phyloP scores from a whole-genome alignment of 2,113 vertebrate species.

The Entosphenus tridentatus region DNA sequence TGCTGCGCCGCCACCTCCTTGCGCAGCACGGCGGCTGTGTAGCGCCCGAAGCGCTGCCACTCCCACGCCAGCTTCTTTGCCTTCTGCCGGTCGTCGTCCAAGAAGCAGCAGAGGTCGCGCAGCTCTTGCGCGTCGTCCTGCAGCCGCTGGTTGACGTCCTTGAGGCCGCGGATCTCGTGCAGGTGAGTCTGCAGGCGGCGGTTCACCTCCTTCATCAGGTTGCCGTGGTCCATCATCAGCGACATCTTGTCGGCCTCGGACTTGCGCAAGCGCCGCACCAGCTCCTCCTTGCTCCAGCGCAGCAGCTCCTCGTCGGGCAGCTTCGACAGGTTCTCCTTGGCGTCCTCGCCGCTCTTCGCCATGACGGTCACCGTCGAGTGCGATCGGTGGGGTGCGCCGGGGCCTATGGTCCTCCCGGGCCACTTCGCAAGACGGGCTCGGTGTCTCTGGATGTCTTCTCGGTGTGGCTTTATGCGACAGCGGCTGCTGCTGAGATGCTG shows the following conservation, averaged over 20 bases:
- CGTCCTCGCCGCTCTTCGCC: slow-evolving; percentile 20
- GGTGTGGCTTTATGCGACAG: no score
- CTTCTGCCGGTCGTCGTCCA: slow-evolving; percentile 89
- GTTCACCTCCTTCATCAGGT: slow-evolving; percentile 87
- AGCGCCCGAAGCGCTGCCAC: slow-evolving; percentile 80
- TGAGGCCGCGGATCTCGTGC: slow-evolving; percentile 70
- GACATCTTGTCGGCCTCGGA: slow-evolving; percentile 80
- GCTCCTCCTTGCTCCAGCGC: slow-evolving; percentile 71
- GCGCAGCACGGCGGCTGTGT: slow-evolving; percentile 63
- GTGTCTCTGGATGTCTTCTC: no score
- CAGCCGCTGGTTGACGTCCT: slow-evolving; percentile 93
- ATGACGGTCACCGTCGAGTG: slow-evolving; percentile 12
- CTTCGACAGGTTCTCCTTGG: slow-evolving; percentile 51
- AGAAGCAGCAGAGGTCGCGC: slow-evolving; percentile 79
- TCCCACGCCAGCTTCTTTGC: slow-evolving; percentile 73
- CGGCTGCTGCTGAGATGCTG: no score
- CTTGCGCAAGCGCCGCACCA: slow-evolving; percentile 57
- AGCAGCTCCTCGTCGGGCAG: slow-evolving; percentile 63
- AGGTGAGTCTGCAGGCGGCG: slow-evolving; percentile 83
- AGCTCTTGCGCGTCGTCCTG: slow-evolving; percentile 94
- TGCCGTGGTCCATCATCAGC: slow-evolving; percentile 84
- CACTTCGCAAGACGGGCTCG: no score
- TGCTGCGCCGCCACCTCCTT: slow-evolving; percentile 74
- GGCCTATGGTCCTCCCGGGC: no score
- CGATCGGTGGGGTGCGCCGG: no score